phyloP scores from a whole-genome alignment of 2,797 vertebrate species.

The Acipenser ruthenus region DNA sequence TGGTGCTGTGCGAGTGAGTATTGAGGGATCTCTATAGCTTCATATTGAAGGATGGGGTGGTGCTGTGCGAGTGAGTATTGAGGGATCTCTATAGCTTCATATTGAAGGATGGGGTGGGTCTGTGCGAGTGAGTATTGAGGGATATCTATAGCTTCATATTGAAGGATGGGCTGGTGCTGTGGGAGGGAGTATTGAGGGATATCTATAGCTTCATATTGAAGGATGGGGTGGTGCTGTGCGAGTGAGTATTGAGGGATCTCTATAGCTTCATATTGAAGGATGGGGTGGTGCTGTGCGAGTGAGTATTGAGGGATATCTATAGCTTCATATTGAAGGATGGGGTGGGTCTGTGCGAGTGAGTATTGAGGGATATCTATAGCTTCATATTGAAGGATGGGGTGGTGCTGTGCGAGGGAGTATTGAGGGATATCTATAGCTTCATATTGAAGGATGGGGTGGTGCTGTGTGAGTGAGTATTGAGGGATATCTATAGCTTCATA shows the following conservation, averaged over 20 bases:
- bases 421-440: too few relatives aligned
- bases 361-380: slow-evolving; percentile 18
- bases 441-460: too few relatives aligned
- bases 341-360: slow-evolving; percentile 77
- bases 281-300: slow-evolving; percentile 71
- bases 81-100: slow-evolving; percentile 68
- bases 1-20: slow-evolving; percentile 79
- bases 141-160: too few relatives aligned
- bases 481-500: too few relatives aligned
- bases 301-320: slow-evolving; percentile 42
- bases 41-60: too few relatives aligned
- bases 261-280: too few relatives aligned
- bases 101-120: slow-evolving; percentile 29
- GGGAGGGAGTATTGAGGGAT: slow-evolving; percentile 69
- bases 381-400: too few relatives aligned
- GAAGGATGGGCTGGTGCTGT: slow-evolving; percentile 38
- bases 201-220: not conserved
- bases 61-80: slow-evolving; percentile 79
- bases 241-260: slow-evolving; percentile 61
- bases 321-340: too few relatives aligned
- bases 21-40: too few relatives aligned
- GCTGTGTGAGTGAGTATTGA: slow-evolving; percentile 79
- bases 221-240: slow-evolving; percentile 56
- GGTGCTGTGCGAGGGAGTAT: slow-evolving; percentile 79
- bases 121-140: slow-evolving; percentile 78